phyloP scores from a whole-genome alignment of 2,113 vertebrate species.

The Microcebus murinus region DNA sequence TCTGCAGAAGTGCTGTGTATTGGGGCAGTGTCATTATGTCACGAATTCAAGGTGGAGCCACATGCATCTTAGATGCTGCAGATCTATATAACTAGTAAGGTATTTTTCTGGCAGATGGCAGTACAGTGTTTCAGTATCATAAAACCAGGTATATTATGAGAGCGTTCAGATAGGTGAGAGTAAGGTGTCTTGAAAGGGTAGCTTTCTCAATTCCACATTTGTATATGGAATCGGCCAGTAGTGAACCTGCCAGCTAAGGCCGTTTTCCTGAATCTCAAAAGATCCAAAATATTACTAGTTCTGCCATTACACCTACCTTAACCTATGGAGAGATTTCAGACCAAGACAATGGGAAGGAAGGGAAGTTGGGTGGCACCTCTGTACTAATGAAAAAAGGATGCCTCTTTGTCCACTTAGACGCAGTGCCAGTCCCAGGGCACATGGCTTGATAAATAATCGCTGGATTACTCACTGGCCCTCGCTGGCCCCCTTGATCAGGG shows the following conservation, averaged over 20 bases:
- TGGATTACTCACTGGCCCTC: too few species aligned
- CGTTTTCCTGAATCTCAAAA: not conserved
- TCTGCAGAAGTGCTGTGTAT: not conserved
- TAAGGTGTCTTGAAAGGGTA: not conserved
- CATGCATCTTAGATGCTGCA: not conserved
- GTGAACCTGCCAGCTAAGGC: not conserved
- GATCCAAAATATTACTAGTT: not conserved
- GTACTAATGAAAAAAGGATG: not conserved
- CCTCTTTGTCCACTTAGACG: not conserved
- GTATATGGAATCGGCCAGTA: too few species aligned
- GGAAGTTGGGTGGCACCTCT: not conserved
- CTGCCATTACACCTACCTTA: too few species aligned
- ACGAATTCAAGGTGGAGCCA: not conserved
- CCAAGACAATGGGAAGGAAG: not conserved
- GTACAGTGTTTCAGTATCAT: not conserved
- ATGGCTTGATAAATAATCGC: not conserved
- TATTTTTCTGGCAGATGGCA: not conserved
- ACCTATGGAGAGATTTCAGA: not conserved
- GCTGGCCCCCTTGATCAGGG: too few species aligned
- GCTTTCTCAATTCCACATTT: not conserved
- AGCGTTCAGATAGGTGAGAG: not conserved
- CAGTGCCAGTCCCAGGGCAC: fast-evolving
- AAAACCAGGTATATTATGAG: not conserved
- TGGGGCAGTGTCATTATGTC: not conserved
- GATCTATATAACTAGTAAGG: not conserved